Percentiles rank a stretch among this genome's conserved stretches.
phyloP scores from a whole-genome alignment of 2,797 vertebrate species.

The Phrynocephalus forsythii region DNA sequence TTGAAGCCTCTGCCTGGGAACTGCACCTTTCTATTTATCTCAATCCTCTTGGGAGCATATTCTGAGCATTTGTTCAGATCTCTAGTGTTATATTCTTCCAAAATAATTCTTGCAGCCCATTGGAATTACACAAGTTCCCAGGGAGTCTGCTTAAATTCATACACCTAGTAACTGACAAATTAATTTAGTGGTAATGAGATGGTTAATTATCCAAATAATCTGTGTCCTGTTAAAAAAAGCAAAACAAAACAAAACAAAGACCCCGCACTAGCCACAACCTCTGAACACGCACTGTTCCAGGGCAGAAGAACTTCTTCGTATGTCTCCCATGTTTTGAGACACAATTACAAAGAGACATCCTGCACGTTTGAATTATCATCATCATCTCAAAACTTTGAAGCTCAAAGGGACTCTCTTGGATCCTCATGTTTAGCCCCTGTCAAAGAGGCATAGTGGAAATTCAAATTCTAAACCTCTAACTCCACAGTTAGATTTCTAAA shows the following conservation, averaged over 20 bases:
- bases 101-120: background rate
- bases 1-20: background rate
- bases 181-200: background rate
- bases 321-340: background rate
- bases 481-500: too few species aligned
- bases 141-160: background rate
- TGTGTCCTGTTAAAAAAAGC: too few species aligned
- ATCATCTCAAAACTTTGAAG: too few species aligned
- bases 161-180: background rate
- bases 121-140: conserved; percentile 7
- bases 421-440: too few species aligned
- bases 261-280: background rate
- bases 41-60: conserved; percentile 3
- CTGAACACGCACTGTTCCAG: background rate
- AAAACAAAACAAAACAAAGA: too few species aligned
- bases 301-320: too few species aligned
- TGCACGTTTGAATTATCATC: background rate
- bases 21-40: background rate
- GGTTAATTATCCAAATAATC: background rate
- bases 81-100: background rate
- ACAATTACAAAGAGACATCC: background rate
- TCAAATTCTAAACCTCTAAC: too few species aligned
- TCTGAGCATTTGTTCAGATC: background rate
- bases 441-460: too few species aligned
- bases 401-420: too few species aligned